Evolutionary conservation across 2,888 invertebrate genomes (phyloP), one percentile per base, ranked within the genome.

Genomic region (Galerucella calmariensis): DNA sequence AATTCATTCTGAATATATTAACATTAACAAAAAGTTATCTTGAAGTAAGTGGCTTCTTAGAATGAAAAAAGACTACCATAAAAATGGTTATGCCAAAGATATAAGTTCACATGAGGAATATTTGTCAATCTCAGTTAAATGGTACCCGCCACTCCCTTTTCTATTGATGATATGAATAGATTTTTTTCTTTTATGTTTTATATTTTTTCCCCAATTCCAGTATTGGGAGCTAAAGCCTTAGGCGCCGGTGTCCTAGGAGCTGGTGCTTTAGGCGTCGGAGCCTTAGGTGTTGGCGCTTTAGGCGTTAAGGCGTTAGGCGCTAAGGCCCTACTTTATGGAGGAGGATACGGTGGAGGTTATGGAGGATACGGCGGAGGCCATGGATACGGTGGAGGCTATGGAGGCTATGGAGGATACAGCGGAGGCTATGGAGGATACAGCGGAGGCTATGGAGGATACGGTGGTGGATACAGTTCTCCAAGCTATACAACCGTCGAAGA

Each of bases 261-360:
- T 2, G 79, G 77, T 48, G 79, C 74, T 12, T 10, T 79, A 16
- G 79, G 78, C 8, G 20, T 73, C 12, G 63, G 58, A 20, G 77
- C 70, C 6, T 63, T 80, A 62, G 80, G 79, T 35, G 76, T 76
- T 6, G 80, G 75, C 11, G 77, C 65, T 14, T 20, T 80, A 6
- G 80, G 78, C 5, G 79, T 71, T 44, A 6, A 59, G 0, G 63
- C 65, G 9, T 44, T 63, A 41, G 63, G 44, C 2, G 63, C 63
- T 11, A 41, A 41, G 1, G 53, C 53, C 8, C 16, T 53, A 53
- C 53, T 53, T n/a, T 14, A 24, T 35, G 70, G 66, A 67, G 56
- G 56, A 14, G 46, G 67, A 35, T 59, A 61, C n/a, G 35, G 35
- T 41, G n/a, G 72, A 11, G 27, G 27, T 4, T 58, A 59, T 44